Percentiles rank a stretch among this genome's conserved stretches.
Conservation (phyloP, 37 sponge, comb jelly and placozoan genomes). For the Tethya wilhelma region DNA sequence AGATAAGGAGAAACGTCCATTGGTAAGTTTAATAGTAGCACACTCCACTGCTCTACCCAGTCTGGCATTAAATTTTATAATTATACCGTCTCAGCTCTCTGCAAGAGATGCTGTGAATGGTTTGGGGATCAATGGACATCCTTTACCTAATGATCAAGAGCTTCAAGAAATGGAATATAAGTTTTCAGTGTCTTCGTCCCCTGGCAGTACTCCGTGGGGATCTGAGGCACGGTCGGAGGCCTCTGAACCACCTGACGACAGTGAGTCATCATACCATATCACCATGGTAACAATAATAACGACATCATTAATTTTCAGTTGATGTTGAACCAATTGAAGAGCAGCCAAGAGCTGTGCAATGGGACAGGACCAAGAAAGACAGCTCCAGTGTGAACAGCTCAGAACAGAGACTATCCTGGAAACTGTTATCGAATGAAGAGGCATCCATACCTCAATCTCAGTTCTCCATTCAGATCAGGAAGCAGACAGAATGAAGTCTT, state of each 20-base stretch:
- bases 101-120: neutral
- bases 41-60: too few relatives aligned
- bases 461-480: neutral
- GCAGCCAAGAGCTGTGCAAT: too few relatives aligned
- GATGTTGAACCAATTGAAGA: neutral
- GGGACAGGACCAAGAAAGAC: neutral
- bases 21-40: too few relatives aligned
- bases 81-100: neutral
- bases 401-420: neutral
- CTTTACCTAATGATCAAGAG: slow-evolving; percentile 6
- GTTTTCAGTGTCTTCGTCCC: neutral
- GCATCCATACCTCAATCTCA: neutral
- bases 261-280: neutral
- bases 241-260: neutral
- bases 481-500: neutral
- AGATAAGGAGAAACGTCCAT: neutral
- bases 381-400: neutral
- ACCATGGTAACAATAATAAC: neutral
- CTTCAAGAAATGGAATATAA: neutral
- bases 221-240: slow-evolving; percentile 6
- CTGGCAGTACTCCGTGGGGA: slow-evolving; percentile 6
- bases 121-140: neutral
- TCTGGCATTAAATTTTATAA: too few relatives aligned
- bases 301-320: neutral
- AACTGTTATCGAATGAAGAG: neutral